Evolutionary conservation across 2,888 invertebrate genomes (phyloP), one percentile per base, ranked within the genome.

Genomic region (Beris chalybata): DNA sequence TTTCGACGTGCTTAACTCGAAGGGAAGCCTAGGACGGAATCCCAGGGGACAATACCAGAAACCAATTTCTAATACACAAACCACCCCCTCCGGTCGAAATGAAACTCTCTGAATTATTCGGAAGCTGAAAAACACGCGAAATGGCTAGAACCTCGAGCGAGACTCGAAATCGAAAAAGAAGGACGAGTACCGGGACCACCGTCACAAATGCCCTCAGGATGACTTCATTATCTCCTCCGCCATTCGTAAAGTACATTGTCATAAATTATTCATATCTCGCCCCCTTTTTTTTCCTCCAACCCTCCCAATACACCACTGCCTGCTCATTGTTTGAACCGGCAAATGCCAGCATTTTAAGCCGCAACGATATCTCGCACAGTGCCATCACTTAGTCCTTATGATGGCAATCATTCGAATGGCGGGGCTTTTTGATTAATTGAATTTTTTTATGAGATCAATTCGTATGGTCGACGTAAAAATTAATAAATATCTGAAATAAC

Each of bases 261-360:
- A 68, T 68, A 68, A 68, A 68, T 68, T 66, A 68, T 68, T 68
- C 68, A 68, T 68, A 68, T 65, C 68, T 65, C 56, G 63, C 68
- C 65, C 56, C 53, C 29, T 64, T 48, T 48, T 48, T 53, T 64
- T 65, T 58, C 65, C n/a, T n/a, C n/a, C n/a, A n/a, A 68, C 65
- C 56, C 61, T 68, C 65, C 43, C 61, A 68, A 65, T 68, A 65
- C 22, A 22, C 22, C 22, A 22, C 22, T 68, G 61, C 59, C 65
- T 64, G 53, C 43, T n/a, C 63, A 65, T 68, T 68, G 65, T 65
- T 47, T 65, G 65, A 43, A 32, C 48, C 30, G 38, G 22, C 55
- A 57, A 56, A 57, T 57, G 13, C 38, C 48, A 56, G 38, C 38
- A 38, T 38, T 38, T 38, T 38, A 38, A 38, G 38, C 38, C 38